A percentile compares a stretch with the other conserved stretches of the same genome.
phyloP scores from a whole-genome alignment of 2,797 vertebrate species.

The Rousettus madagascariensis region DNA sequence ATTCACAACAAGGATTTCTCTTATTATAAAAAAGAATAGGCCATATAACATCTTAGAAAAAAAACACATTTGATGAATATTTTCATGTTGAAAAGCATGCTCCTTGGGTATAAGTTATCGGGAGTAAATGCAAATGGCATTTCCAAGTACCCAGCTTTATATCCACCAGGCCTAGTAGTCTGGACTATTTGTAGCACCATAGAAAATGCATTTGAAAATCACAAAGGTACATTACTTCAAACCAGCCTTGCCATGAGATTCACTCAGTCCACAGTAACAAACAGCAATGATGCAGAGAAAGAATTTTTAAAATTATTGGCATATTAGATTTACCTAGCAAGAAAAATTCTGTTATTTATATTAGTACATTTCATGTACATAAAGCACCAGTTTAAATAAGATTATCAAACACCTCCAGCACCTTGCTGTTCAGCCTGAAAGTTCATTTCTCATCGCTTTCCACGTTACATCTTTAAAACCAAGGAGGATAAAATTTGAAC shows the following conservation, averaged over 20 bases:
- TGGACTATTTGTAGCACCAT: constrained; percentile 54
- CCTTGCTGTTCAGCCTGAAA: constrained; percentile 75
- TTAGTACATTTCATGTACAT: constrained; percentile 81
- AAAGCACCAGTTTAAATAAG: constrained; percentile 82
- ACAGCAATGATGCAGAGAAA: constrained; percentile 18
- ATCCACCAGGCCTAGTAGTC: neutral
- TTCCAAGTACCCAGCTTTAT: neutral
- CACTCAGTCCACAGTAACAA: constrained; percentile 20
- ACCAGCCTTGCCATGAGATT: constrained; percentile 19
- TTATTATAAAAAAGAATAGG: constrained; percentile 75
- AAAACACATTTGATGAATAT: constrained; percentile 64
- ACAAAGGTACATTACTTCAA: constrained; percentile 22
- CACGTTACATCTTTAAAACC: neutral
- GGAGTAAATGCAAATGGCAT: neutral
- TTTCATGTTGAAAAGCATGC: constrained; percentile 74
- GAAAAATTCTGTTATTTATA: constrained; percentile 25
- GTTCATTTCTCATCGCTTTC: constrained; percentile 42
- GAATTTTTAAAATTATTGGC: constrained; percentile 12
- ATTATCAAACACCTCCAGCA: constrained; percentile 75
- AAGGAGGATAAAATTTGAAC: constrained; percentile 25
- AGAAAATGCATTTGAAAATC: constrained; percentile 40
- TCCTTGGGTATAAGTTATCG: constrained; percentile 50
- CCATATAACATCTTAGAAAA: constrained; percentile 54
- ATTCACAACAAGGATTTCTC: constrained; percentile 73
- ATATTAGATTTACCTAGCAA: constrained; percentile 38